phyloP scores from a whole-genome alignment of 2,113 vertebrate genomes.

The Microcebus ravelobensis region DNA sequence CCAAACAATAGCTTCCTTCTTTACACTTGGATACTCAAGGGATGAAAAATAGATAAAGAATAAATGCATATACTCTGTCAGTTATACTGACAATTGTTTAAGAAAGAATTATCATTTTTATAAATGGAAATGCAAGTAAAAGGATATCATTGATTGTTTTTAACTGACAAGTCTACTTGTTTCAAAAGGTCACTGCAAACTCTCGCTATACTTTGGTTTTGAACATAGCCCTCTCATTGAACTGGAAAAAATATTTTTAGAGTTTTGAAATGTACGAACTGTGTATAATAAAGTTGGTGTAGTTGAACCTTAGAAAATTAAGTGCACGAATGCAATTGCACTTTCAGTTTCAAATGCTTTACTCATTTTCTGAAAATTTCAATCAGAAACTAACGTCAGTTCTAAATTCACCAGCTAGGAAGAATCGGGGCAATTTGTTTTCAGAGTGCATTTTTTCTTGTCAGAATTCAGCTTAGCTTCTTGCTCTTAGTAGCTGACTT shows the following conservation, averaged over 20 bases:
- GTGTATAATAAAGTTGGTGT: neutral
- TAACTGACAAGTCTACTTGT: neutral
- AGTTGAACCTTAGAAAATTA: conserved; percentile 39
- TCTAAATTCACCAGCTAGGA: conserved; percentile 20
- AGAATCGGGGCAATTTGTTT: neutral
- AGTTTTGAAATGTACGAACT: neutral
- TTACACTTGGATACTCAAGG: neutral
- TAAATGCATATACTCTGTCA: neutral
- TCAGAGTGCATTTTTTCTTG: neutral
- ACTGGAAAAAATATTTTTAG: conserved; percentile 18
- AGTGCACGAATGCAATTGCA: neutral
- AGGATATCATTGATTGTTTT: neutral
- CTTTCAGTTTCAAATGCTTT: neutral
- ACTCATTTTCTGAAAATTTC: conserved; percentile 41
- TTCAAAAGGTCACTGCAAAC: conserved; percentile 45
- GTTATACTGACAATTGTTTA: neutral
- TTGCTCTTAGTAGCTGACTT: neutral
- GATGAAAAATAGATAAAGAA: neutral
- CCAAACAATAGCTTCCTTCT: neutral
- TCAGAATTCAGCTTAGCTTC: neutral
- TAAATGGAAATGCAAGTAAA: neutral
- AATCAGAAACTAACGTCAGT: conserved; percentile 27
- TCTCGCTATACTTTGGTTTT: neutral
- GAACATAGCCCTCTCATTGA: conserved; percentile 1
- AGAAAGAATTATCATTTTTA: conserved; percentile 4